These are phyloP conservation scores for Callosobruchus maculatus DNA, from an alignment of 2,888 invertebrate species.

Conservation along the genomic window DNA sequence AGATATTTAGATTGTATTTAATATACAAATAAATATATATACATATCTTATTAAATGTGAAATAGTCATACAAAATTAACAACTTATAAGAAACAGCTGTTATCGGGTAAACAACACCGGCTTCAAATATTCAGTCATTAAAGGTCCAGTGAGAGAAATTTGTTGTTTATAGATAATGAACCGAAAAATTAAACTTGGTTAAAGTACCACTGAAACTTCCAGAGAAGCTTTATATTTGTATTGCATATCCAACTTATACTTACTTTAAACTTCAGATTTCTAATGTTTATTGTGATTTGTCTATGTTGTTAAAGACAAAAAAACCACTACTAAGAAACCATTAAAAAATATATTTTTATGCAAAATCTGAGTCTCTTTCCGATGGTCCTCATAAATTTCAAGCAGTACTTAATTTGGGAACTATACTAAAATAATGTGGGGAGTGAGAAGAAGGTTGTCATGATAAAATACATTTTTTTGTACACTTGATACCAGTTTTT, in stretches of 20 bases:
- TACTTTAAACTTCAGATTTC: too few relatives aligned
- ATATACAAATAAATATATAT: neutral
- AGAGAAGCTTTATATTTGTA: too few relatives aligned
- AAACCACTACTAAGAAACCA: too few relatives aligned
- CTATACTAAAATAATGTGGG: neutral
- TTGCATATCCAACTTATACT: too few relatives aligned
- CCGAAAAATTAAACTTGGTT: too few relatives aligned
- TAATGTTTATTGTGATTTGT: too few relatives aligned
- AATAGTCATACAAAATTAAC: neutral
- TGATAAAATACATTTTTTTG: constrained; percentile 9
- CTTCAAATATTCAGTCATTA: neutral
- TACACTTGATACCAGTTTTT: constrained; percentile 17
- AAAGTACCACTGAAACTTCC: too few relatives aligned
- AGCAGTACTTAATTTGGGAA: constrained; percentile 29
- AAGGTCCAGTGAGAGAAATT: too few relatives aligned
- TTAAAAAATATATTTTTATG: neutral
- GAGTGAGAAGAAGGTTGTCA: neutral
- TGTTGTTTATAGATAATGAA: too few relatives aligned
- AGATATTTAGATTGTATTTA: neutral
- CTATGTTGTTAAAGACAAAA: too few relatives aligned
- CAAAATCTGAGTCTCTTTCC: constrained; percentile 19
- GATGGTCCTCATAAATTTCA: constrained; percentile 44
- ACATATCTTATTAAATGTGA: neutral
- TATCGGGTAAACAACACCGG: neutral
- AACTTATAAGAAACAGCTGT: neutral